These are phyloP conservation scores for Lycia hirtaria DNA, from an alignment of 2,888 invertebrate species.

Conservation along the genomic window DNA sequence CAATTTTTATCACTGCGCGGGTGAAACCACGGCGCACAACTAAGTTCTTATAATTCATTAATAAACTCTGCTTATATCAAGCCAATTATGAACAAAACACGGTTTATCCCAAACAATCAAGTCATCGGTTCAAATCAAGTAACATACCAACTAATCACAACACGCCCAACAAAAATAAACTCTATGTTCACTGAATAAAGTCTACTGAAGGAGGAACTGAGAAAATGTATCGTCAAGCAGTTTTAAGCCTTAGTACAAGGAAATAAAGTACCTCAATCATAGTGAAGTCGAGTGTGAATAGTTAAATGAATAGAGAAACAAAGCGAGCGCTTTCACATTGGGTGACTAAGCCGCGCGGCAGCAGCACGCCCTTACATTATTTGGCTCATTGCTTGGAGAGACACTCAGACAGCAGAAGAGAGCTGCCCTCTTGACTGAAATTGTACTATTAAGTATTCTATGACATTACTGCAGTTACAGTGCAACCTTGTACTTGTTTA, in stretches of 20 bases:
- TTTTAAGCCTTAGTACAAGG: background rate
- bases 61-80: background rate
- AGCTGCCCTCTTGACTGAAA: too few relatives aligned
- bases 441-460: too few relatives aligned
- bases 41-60: background rate
- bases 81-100: constrained; percentile 7
- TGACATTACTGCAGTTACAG: too few relatives aligned
- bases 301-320: constrained; percentile 17
- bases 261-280: background rate
- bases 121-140: constrained; percentile 1
- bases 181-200: background rate
- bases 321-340: too few relatives aligned
- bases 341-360: too few relatives aligned
- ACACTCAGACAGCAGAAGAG: too few relatives aligned
- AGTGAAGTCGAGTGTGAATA: constrained; percentile 13
- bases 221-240: background rate
- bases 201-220: background rate
- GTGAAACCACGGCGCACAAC: too few relatives aligned
- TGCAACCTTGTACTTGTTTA: too few relatives aligned
- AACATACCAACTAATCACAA: background rate
- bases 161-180: constrained; percentile 1
- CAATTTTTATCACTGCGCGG: too few relatives aligned
- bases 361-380: too few relatives aligned
- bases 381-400: too few relatives aligned
- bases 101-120: constrained; percentile 12